Conservation (phyloP, 2,113 vertebrate species). For the Daboia siamensis region DNA sequence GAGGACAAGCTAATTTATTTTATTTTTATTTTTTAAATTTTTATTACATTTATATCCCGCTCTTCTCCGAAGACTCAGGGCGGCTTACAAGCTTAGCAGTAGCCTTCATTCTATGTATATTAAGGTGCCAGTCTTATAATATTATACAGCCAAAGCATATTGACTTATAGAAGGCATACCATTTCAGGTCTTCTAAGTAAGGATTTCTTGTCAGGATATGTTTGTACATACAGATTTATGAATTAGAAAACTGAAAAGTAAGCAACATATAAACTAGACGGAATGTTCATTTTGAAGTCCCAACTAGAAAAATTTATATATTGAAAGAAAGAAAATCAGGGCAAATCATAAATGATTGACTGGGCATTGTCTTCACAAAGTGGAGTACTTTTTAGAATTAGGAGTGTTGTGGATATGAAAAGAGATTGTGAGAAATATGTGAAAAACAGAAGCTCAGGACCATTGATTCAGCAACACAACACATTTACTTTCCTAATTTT, state of each 20-base stretch:
- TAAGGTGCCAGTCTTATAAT: not conserved
- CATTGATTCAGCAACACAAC: not conserved
- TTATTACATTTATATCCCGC: too few relatives aligned
- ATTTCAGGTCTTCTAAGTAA: not conserved
- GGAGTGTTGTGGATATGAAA: not conserved
- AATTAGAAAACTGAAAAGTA: not conserved
- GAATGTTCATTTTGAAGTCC: constrained; percentile 9
- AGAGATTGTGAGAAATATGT: not conserved
- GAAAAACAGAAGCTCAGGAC: not conserved
- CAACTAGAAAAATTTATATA: constrained; percentile 15
- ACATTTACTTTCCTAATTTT: not conserved
- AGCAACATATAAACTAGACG: not conserved
- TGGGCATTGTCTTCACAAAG: constrained; percentile 43
- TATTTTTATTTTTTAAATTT: too few relatives aligned
- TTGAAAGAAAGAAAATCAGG: constrained; percentile 30
- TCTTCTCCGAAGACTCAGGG: too few relatives aligned
- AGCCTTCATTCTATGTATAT: too few relatives aligned
- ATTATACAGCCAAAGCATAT: not conserved
- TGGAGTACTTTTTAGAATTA: not conserved
- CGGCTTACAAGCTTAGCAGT: too few relatives aligned
- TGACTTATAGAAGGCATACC: not conserved
- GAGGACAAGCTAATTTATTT: not conserved
- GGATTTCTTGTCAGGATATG: not conserved
- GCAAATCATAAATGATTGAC: constrained; percentile 41
- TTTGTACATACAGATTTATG: not conserved